Evolutionary conservation across 23 tunicate genomes (phyloP).

Genomic region (Diplosoma virens): DNA sequence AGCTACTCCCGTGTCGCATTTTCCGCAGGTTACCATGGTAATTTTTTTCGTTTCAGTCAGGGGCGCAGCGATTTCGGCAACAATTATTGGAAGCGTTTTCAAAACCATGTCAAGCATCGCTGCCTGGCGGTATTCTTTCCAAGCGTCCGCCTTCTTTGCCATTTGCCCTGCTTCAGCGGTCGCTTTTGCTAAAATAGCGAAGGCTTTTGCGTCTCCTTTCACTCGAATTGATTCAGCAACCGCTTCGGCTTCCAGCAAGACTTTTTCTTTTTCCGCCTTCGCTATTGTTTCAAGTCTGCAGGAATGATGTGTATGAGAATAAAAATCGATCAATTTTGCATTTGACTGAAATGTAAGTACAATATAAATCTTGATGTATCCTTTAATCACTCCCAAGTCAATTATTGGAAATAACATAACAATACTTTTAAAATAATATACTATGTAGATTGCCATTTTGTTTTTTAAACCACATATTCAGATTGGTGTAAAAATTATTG

Average conservation of each 20-base stretch:
- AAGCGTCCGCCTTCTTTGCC: slow-evolving; percentile 97
- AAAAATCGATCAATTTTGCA: too few species aligned
- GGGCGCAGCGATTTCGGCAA: slow-evolving; percentile 96
- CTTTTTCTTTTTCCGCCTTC: slow-evolving; percentile 72
- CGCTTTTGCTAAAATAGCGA: slow-evolving; percentile 91
- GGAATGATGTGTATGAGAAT: background rate
- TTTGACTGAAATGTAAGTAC: too few species aligned
- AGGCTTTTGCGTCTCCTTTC: slow-evolving; percentile 94
- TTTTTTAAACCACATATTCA: too few species aligned
- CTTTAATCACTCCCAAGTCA: too few species aligned
- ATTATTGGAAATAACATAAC: too few species aligned
- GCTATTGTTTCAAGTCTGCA: slow-evolving; percentile 83
- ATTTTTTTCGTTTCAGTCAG: slow-evolving; percentile 64
- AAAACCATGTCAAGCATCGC: slow-evolving; percentile 99
- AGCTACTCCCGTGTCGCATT: slow-evolving; percentile 91
- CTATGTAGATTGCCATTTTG: too few species aligned
- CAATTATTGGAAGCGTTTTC: slow-evolving; percentile 83
- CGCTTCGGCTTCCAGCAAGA: slow-evolving; percentile 95
- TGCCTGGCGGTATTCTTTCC: slow-evolving; percentile 95
- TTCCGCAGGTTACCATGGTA: slow-evolving; percentile 84
- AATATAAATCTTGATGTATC: too few species aligned
- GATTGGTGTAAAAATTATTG: too few species aligned
- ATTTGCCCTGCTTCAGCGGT: slow-evolving; percentile 95
- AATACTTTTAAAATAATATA: too few species aligned
- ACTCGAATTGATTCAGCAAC: slow-evolving; percentile 79